Base-by-base conservation (phyloP, 2,797 vertebrate genomes). In the Borostomias antarcticus region DNA sequence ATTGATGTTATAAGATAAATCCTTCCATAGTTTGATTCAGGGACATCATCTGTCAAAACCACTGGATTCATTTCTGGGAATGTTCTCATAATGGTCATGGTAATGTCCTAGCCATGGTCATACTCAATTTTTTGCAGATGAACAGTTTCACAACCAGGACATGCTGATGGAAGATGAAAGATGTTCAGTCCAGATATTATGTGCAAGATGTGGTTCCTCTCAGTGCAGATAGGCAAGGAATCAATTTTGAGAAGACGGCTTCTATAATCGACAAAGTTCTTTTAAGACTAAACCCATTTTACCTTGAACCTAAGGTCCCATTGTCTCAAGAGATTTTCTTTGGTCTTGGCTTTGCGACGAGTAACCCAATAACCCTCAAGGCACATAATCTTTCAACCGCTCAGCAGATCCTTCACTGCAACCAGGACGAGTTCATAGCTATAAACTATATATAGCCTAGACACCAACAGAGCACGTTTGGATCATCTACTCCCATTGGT, bases 401-500 rank as follows among this genome's bases (percentile, higher is more conserved):
- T n/a, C n/a, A n/a, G n/a, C n/a, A n/a, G n/a, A n/a, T n/a, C n/a
- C n/a, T n/a, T n/a, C n/a, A n/a, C n/a, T n/a, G n/a, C n/a, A n/a
- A n/a, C n/a, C n/a, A n/a, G n/a, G n/a, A n/a, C n/a, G n/a, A n/a
- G n/a, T n/a, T n/a, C n/a, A n/a, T n/a, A n/a, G n/a, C n/a, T n/a
- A n/a, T n/a, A n/a, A n/a, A n/a, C n/a, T n/a, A n/a, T n/a, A n/a
- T n/a, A 17, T 26, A 11, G 23, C 35, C 35, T 1, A 43, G 35
- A 59, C 58, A 43, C 3, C 23, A 19, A 43, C 64, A 23, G 62
- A 83, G 85, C 59, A 78, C 9, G 35, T 57, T 88, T 75, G 78
- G 85, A 74, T 84, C 68, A 72, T 64, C 25, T 21, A 64, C 76
- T 82, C 72, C 72, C 58, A 69, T 73, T 51, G 59, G 86, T 78